Evolutionary conservation across 2,113 vertebrate species (phyloP).

Genomic region (Eulemur macaco): DNA sequence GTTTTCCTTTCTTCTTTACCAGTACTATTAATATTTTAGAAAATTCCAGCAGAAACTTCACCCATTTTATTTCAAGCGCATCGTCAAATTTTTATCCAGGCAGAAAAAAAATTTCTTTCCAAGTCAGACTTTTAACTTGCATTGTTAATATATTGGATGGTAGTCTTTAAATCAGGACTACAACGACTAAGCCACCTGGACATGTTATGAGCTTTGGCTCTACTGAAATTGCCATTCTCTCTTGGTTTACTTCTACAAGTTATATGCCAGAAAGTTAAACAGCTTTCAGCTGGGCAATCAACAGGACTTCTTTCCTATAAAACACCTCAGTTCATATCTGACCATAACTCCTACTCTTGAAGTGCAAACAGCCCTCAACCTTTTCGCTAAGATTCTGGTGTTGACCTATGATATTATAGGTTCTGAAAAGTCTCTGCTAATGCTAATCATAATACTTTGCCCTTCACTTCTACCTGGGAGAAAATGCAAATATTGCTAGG

Average conservation of each 20-base stretch:
- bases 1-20: neutral
- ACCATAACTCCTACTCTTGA: neutral
- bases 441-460: neutral
- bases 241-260: neutral
- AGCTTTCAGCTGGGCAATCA: constrained; percentile 4
- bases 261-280: neutral
- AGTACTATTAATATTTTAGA: neutral
- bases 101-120: neutral
- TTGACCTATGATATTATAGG: neutral
- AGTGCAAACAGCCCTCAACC: neutral
- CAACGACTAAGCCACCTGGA: neutral
- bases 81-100: neutral
- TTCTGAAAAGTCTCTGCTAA: neutral
- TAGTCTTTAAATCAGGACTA: neutral
- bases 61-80: neutral
- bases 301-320: neutral
- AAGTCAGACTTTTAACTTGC: neutral
- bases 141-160: neutral
- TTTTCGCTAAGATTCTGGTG: neutral
- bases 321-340: neutral
- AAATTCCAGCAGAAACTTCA: neutral
- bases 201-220: neutral
- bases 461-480: neutral
- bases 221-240: neutral
- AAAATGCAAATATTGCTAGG: neutral